Evolutionary conservation across 2,888 invertebrate species (phyloP), one percentile per base, ranked within the genome.

Genomic region (Arctia plantaginis): DNA sequence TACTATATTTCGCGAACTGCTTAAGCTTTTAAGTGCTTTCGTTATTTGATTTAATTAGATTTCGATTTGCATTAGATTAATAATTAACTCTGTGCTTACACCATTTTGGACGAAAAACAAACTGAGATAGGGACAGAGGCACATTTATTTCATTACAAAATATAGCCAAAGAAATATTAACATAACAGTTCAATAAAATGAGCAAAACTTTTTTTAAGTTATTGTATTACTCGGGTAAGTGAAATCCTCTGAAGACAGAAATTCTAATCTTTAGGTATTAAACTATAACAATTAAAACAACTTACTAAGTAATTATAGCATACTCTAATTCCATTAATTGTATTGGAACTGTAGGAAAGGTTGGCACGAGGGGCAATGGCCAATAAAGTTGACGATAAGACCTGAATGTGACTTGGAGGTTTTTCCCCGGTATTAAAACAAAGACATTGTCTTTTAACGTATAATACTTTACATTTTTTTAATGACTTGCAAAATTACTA

Each of bases 101-200:
- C 66, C 86, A 70, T 89, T 91, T 82, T 67, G 69, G 73, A 77
- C 76, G 77, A 72, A 83, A 75, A 77, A 77, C 69, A 73, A 75
- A 80, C 69, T 77, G 85, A 92, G 91, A 91, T 91, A 92, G 92
- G 91, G 92, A 91, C 90, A 90, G 90, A 91, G 88, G 91, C 91
- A 93, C 93, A 94, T 41, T 41, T 41, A 41, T 41, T 41, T 4
- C 1, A 12, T 12, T 41, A 10, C 10, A 12, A 41, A 41, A 41
- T 8, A 12, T 8, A 41, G 13, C 13, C 41, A 41, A 1, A 41
- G 10, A 10, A 41, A 3, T 41, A 12, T 41, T 41, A 41, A 13
- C 13, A 41, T 12, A 3, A 12, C 13, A 41, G 2, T 47, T 15
- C 47, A 20, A 18, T 20, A 47, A 18, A 15, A 20, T 47, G 20